These are phyloP conservation scores for Belgica antarctica DNA, from an alignment of 2,888 invertebrate species.

Conservation along the genomic window DNA sequence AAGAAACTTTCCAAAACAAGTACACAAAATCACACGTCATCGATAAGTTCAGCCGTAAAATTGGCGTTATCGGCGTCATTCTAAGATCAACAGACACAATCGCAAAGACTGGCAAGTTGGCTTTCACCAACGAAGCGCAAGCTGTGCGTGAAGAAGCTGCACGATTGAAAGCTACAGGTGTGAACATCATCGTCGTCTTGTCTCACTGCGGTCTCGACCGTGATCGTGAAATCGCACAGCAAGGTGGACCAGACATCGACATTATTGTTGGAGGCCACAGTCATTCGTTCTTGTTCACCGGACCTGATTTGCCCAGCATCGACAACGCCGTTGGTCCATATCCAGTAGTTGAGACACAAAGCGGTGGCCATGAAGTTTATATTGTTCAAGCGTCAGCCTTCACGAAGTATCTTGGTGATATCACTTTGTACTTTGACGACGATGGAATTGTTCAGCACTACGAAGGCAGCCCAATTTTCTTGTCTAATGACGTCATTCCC, in stretches of 20 bases:
- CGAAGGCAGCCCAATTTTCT: constrained; percentile 70
- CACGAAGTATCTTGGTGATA: constrained; percentile 74
- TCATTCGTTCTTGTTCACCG: constrained; percentile 73
- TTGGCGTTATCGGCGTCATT: constrained; percentile 78
- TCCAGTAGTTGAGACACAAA: constrained; percentile 66
- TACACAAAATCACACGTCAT: constrained; percentile 66
- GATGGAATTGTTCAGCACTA: constrained; percentile 64
- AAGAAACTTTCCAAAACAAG: constrained; percentile 64
- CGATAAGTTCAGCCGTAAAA: constrained; percentile 61
- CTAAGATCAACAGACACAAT: constrained; percentile 65
- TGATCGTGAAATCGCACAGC: constrained; percentile 65
- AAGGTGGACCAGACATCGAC: constrained; percentile 67
- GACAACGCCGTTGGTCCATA: constrained; percentile 63
- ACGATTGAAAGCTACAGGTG: constrained; percentile 61
- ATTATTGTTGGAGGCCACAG: constrained; percentile 82
- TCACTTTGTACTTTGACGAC: constrained; percentile 69
- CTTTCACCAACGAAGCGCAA: constrained; percentile 67
- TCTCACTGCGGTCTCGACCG: constrained; percentile 76
- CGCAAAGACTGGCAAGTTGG: constrained; percentile 64
- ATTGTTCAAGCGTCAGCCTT: constrained; percentile 72
- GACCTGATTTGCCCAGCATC: constrained; percentile 56
- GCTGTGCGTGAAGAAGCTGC: constrained; percentile 67
- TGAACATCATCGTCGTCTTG: constrained; percentile 77
- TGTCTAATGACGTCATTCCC: constrained; percentile 63
- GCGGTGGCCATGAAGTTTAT: constrained; percentile 53